These are phyloP conservation scores for Sus cebifrons DNA, from an alignment of 2,797 vertebrate genomes.

Conservation along the genomic window DNA sequence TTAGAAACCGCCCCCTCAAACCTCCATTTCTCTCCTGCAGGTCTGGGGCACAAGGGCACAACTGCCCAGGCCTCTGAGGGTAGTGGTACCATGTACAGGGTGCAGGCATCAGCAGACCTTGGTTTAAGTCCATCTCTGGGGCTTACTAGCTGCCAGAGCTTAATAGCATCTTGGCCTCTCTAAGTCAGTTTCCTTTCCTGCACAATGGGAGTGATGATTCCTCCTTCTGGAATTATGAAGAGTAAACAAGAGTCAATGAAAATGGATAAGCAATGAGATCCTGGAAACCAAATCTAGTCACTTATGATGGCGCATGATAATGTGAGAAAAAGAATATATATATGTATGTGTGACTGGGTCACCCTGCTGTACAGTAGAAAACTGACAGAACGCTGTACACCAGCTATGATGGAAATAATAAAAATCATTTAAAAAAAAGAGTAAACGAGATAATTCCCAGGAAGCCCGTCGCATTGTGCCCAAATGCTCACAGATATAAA, in stretches of 20 bases:
- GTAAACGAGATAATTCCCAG: not conserved
- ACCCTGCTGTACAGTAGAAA: no score
- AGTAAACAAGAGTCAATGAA: not conserved
- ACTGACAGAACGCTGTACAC: no score
- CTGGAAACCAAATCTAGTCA: no score
- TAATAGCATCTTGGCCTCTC: not conserved
- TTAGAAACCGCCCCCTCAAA: not conserved
- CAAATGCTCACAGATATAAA: not conserved
- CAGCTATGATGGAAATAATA: no score
- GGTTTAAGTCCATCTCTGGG: not conserved
- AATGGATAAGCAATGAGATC: no score
- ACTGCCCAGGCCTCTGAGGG: not conserved
- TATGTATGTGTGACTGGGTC: no score
- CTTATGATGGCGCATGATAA: no score
- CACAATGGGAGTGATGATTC: not conserved
- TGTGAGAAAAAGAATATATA: no score
- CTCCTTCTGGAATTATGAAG: not conserved
- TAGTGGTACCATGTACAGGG: rapidly evolving
- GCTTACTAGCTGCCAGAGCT: not conserved
- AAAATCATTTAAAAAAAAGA: not conserved
- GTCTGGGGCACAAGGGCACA: not conserved
- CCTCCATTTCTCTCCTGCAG: not conserved
- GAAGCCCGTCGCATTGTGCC: not conserved
- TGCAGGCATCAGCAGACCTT: not conserved
- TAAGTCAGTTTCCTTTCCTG: not conserved